Percentiles rank a stretch among this genome's conserved stretches.
These are phyloP conservation scores for Mus caroli DNA, from an alignment of 2,797 vertebrate genomes.

Conservation along the genomic window DNA sequence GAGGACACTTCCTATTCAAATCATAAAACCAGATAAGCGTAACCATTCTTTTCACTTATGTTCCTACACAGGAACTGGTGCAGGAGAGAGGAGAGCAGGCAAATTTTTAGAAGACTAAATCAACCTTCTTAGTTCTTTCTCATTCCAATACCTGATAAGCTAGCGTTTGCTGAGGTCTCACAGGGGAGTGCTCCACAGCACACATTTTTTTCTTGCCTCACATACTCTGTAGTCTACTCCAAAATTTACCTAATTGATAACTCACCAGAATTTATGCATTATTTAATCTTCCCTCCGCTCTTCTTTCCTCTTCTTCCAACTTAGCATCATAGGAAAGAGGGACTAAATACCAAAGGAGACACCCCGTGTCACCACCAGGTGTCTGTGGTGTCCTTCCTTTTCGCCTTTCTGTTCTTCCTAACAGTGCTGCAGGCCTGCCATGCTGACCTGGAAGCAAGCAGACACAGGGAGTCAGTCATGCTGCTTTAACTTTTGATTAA, in stretches of 20 bases:
- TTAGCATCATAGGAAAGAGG: not conserved
- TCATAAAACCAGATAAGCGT: not conserved
- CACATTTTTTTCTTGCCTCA: not conserved
- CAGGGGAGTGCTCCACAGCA: not conserved
- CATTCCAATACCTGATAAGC: not conserved
- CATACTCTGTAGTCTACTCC: constrained; percentile 2
- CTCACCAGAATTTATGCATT: constrained; percentile 3
- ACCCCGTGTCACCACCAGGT: not conserved
- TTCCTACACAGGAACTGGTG: not conserved
- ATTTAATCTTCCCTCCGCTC: not conserved
- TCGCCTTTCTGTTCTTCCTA: not conserved
- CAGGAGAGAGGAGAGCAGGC: not conserved
- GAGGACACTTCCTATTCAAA: not conserved
- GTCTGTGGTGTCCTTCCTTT: not conserved
- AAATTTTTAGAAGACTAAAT: constrained; percentile 28
- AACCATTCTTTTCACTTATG: not conserved
- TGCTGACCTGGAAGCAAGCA: constrained; percentile 21
- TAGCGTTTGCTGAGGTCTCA: not conserved
- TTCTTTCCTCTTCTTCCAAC: not conserved
- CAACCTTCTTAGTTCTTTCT: constrained; percentile 32
- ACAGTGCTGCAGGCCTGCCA: not conserved
- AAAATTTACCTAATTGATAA: constrained; percentile 29
- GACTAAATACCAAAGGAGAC: not conserved
- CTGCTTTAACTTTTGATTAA: not conserved
- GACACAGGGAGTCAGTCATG: not conserved